Conservation (phyloP, 35 echinoderm and acorn worm genomes). For the Nesometra sesokonis region DNA sequence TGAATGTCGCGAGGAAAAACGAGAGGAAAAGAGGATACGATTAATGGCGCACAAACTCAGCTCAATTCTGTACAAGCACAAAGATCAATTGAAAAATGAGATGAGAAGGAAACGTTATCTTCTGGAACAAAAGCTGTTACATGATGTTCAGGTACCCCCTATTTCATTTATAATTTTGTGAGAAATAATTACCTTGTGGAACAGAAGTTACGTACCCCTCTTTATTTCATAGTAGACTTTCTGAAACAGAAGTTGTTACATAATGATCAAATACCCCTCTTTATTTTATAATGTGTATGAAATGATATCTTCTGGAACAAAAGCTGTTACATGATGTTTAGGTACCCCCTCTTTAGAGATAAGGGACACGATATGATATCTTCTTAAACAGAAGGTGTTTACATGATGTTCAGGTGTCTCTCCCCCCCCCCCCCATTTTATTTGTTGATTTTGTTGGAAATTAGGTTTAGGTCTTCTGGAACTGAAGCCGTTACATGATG, state of each 20-base stretch:
- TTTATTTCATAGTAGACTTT: too few relatives aligned
- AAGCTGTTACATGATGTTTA: slow-evolving; percentile 53
- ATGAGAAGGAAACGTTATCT: slow-evolving; percentile 58
- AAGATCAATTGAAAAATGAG: slow-evolving; percentile 56
- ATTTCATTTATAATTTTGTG: too few relatives aligned
- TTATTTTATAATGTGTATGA: slow-evolving; percentile 58
- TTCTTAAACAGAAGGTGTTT: too few relatives aligned
- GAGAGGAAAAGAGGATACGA: slow-evolving; percentile 48
- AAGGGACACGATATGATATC: too few relatives aligned
- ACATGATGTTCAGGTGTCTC: too few relatives aligned
- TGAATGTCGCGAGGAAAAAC: slow-evolving; percentile 12
- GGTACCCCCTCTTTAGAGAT: too few relatives aligned
- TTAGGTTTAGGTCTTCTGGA: slow-evolving; percentile 64
- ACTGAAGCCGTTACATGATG: slow-evolving; percentile 43
- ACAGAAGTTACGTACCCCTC: too few relatives aligned
- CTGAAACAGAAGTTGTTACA: too few relatives aligned
- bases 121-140: slow-evolving; percentile 54
- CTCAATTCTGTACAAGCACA: slow-evolving; percentile 45
- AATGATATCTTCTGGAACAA: slow-evolving; percentile 61
- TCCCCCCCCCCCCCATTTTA: too few relatives aligned
- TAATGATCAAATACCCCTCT: too few relatives aligned
- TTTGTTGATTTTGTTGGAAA: slow-evolving; percentile 52
- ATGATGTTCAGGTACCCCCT: slow-evolving; percentile 79
- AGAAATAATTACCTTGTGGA: too few relatives aligned
- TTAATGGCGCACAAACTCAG: slow-evolving; percentile 22